Conservation (phyloP, 1,140 invertebrate species). For the Cataglyphis hispanica region DNA sequence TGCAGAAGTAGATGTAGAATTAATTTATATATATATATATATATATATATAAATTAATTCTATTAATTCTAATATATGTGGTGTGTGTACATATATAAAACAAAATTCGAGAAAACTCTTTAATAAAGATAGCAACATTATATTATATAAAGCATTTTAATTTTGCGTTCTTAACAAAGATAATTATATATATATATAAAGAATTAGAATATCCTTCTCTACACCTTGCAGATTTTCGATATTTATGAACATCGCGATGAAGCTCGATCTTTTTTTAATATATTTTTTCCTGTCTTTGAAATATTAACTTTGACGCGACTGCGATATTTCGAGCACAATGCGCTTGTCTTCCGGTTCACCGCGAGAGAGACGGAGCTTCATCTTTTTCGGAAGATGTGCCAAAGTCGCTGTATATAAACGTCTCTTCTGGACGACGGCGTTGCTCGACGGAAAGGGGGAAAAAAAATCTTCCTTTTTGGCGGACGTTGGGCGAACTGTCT, state of each 20-base stretch:
- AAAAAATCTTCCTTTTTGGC: slow-evolving; percentile 57
- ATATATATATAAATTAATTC: too few relatives aligned
- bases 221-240: background rate
- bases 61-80: too few relatives aligned
- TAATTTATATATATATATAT: background rate
- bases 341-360: slow-evolving; percentile 28
- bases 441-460: slow-evolving; percentile 7
- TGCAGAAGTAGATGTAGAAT: background rate
- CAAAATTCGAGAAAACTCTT: too few relatives aligned
- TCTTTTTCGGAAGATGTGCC: slow-evolving; percentile 69
- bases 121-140: too few relatives aligned
- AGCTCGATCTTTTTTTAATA: background rate
- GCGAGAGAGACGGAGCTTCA: slow-evolving; percentile 43
- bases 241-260: background rate
- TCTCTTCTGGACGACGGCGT: slow-evolving; percentile 32
- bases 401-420: slow-evolving; percentile 72
- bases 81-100: too few relatives aligned
- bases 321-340: slow-evolving; percentile 46
- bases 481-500: slow-evolving; percentile 58
- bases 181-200: background rate
- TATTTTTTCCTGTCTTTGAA: slow-evolving; percentile 3
- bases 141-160: too few relatives aligned
- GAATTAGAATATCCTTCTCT: background rate
- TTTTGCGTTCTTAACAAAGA: too few relatives aligned
- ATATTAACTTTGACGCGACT: slow-evolving; percentile 14